These are phyloP conservation scores for Autographa gamma DNA, from an alignment of 2,888 invertebrate genomes.

Conservation along the genomic window DNA sequence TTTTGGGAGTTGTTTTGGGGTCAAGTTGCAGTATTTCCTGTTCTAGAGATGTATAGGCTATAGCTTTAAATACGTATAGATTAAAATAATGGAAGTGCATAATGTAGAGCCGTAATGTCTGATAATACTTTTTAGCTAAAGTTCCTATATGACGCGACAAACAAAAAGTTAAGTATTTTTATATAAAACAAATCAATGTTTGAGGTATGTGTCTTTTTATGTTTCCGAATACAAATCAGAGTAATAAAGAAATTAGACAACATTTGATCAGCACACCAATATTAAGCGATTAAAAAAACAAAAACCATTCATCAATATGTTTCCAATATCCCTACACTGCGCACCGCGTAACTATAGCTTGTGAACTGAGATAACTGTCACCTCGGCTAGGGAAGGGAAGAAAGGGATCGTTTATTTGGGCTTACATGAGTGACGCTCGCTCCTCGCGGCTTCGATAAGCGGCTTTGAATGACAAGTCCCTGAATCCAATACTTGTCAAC, in stretches of 20 bases:
- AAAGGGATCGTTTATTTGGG: conserved; percentile 52
- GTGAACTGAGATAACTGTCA: conserved; percentile 53
- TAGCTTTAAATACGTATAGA: too few relatives aligned
- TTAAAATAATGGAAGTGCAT: too few relatives aligned
- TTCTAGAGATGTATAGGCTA: too few relatives aligned
- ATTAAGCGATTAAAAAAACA: background rate
- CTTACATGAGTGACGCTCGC: conserved; percentile 34
- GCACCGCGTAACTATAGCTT: conserved; percentile 48
- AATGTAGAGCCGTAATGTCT: too few relatives aligned
- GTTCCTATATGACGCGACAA: too few relatives aligned
- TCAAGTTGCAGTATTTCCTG: background rate
- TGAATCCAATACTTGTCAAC: conserved; percentile 18
- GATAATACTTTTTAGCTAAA: too few relatives aligned
- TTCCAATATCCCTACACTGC: conserved; percentile 25
- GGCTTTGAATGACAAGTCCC: conserved; percentile 35
- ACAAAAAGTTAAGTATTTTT: too few relatives aligned
- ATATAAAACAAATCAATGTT: too few relatives aligned
- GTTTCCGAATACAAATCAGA: too few relatives aligned
- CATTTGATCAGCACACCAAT: background rate
- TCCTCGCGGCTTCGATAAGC: conserved; percentile 26
- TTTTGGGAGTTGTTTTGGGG: background rate
- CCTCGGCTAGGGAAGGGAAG: conserved; percentile 36
- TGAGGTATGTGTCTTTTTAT: too few relatives aligned
- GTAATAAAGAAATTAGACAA: too few relatives aligned
- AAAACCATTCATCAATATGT: conserved; percentile 17